phyloP scores from a whole-genome alignment of 92 coral and sea anemone genomes.

The Umimayanthus kanabou region DNA sequence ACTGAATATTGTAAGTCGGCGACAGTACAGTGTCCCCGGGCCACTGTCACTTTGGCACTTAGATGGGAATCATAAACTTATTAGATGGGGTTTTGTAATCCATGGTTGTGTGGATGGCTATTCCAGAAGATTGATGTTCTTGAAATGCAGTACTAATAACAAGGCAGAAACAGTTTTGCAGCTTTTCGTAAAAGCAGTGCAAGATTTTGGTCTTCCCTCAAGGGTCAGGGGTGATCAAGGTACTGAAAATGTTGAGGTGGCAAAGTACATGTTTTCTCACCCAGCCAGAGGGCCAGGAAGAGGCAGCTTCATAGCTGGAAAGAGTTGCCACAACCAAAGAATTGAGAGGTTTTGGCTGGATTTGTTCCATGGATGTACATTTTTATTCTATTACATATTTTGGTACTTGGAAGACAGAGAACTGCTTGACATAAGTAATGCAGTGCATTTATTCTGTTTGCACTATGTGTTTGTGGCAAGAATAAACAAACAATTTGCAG shows the following conservation, averaged over 20 bases:
- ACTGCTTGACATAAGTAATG: conserved; percentile 56
- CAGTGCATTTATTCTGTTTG: conserved; percentile 59
- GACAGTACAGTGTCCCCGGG: conserved; percentile 40
- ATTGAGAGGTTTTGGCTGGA: conserved; percentile 63
- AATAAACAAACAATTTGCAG: conserved; percentile 50
- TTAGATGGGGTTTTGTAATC: conserved; percentile 67
- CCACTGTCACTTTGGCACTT: conserved; percentile 44
- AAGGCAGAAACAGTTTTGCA: conserved; percentile 53
- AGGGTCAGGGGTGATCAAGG: conserved; percentile 67
- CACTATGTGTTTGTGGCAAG: conserved; percentile 56
- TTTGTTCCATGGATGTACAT: conserved; percentile 65
- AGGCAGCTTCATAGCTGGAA: conserved; percentile 60
- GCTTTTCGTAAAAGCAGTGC: conserved; percentile 52
- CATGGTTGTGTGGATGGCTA: conserved; percentile 65
- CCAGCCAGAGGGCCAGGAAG: conserved; percentile 55
- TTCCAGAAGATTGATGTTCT: conserved; percentile 57
- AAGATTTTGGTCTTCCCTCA: conserved; percentile 50
- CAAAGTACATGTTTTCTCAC: conserved; percentile 53
- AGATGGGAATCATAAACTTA: conserved; percentile 46
- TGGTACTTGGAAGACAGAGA: conserved; percentile 58
- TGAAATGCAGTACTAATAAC: conserved; percentile 53
- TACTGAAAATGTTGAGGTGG: conserved; percentile 60
- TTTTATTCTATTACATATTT: conserved; percentile 59
- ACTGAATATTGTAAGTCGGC: conserved; percentile 44
- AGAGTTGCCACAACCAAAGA: conserved; percentile 52